Conservation (phyloP, 1,140 invertebrate species). For the Ptiloglossa arizonensis region DNA sequence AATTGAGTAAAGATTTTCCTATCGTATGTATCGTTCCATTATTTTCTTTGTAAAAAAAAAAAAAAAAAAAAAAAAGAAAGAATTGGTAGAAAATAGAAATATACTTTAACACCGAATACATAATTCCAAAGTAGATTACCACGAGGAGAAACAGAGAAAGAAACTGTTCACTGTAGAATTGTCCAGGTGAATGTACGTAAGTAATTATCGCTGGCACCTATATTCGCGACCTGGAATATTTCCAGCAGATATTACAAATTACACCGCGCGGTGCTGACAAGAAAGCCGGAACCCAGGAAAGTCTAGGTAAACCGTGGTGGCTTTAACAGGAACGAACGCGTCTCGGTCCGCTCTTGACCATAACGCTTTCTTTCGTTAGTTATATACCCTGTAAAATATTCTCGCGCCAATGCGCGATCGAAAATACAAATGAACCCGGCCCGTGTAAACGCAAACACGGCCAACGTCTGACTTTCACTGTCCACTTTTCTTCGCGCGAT, state of each 20-base stretch:
- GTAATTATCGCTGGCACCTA: background rate
- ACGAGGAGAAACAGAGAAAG: too few relatives aligned
- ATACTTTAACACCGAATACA: too few relatives aligned
- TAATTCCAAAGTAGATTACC: too few relatives aligned
- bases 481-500: conserved; percentile 34
- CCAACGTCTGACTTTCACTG: conserved; percentile 43
- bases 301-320: too few relatives aligned
- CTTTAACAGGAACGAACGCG: background rate
- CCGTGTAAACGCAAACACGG: conserved; percentile 13
- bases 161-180: too few relatives aligned
- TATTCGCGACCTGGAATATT: background rate
- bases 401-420: conserved; percentile 17
- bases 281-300: conserved; percentile 11
- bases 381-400: conserved; percentile 36
- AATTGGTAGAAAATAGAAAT: too few relatives aligned
- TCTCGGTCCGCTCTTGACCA: background rate
- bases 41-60: too few relatives aligned
- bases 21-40: too few relatives aligned
- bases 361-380: conserved; percentile 46
- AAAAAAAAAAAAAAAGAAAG: too few relatives aligned
- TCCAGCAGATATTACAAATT: background rate
- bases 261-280: background rate
- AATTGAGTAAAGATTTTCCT: too few relatives aligned
- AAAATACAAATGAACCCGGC: conserved; percentile 40
- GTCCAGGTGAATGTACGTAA: background rate